Base-by-base conservation (phyloP, 2,888 invertebrate species). In the Dolichomitus sp. region DNA sequence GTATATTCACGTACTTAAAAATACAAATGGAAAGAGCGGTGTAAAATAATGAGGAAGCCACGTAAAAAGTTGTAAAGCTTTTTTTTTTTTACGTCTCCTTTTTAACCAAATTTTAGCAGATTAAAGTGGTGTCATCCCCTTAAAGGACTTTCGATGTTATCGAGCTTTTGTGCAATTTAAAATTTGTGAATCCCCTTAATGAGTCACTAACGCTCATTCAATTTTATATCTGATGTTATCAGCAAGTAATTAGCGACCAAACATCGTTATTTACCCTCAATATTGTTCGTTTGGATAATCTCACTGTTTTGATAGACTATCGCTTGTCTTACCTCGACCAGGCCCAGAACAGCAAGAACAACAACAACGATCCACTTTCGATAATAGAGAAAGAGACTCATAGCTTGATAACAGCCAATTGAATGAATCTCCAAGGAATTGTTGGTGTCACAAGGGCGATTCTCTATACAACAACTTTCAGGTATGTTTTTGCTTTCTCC, bases 381-480 rank as follows among this genome's bases (percentile, higher is more conserved):
- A 12, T 45, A 70, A 27, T 65, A 59, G 27, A 85, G 45, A 65
- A 81, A 59, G 23, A 23, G 19, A 6, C 57, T 42, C 40, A 85
- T 12, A 42, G 74, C 74, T 9, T 45, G 50, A 30, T 65, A 73
- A 54, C 85, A 83, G 42, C 81, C 83, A n/a, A 23, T 48, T n/a
- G 57, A 65, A 54, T 33, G 14, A 30, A 78, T 54, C 3, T 33
- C 50, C 40, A 14, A 12, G 4, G 72, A 54, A 42, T 77, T 59
- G 0, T 66, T 30, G 5, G 50, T 42, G 12, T 75, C 61, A 54
- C 84, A 84, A 19, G 37, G 12, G 1, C 4, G 27, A 33, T 33
- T n/a, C 23, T 52, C 61, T 11, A 40, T 11, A 74, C 87, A 88
- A 52, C 88, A 88, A 27, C 87, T 88, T 48, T 78, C 48, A 12